Conservation (phyloP, 2,797 vertebrate species). For the Mormyrus proboscirostris region DNA sequence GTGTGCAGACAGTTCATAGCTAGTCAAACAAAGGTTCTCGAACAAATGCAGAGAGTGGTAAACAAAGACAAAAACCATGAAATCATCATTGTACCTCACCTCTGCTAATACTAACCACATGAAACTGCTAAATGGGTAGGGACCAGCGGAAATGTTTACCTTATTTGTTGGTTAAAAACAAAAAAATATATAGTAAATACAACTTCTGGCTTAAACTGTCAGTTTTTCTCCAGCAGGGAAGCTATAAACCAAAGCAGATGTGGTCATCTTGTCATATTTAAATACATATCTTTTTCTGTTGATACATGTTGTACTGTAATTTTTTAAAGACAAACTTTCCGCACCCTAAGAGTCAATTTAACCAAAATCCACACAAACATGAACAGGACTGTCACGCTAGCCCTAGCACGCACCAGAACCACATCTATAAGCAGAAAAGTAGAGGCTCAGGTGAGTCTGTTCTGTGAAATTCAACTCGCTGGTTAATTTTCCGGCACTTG, state of each 20-base stretch:
- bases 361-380: not conserved
- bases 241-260: not conserved
- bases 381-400: not conserved
- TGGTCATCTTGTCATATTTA: not conserved
- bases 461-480: not conserved
- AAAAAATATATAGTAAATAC: not conserved
- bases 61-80: not conserved
- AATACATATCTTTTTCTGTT: not conserved
- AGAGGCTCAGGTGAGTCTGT: not conserved
- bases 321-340: not conserved
- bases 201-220: not conserved
- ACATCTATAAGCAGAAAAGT: not conserved
- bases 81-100: not conserved
- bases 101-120: not conserved
- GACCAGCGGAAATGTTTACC: not conserved
- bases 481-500: not conserved
- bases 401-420: not conserved
- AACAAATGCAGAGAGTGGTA: not conserved
- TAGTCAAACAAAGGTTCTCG: not conserved
- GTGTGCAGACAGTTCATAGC: not conserved
- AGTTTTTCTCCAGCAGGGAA: not conserved
- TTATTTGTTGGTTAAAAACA: not conserved
- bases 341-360: not conserved
- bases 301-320: not conserved
- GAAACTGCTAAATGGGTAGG: not conserved